A percentile compares a stretch with the other conserved stretches of the same genome.
Conservation (phyloP, 1,140 invertebrate genomes). For the Lepidurus apus region DNA sequence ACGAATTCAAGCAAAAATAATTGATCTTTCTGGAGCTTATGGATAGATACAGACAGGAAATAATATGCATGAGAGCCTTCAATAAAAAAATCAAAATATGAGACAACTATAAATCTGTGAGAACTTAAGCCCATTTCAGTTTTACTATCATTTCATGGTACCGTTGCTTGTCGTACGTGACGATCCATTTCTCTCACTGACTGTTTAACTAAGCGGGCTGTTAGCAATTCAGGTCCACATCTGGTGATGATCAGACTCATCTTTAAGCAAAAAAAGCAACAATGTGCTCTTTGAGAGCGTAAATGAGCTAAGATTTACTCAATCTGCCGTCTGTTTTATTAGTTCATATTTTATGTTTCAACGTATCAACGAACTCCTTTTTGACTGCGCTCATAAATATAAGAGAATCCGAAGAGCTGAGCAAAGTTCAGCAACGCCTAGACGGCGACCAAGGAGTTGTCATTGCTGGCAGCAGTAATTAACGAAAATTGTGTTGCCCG, state of each 20-base stretch:
- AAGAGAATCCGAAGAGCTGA: background rate
- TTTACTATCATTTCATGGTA: background rate
- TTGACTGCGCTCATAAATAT: background rate
- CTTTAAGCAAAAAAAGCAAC: background rate
- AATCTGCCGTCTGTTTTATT: background rate
- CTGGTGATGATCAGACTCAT: background rate
- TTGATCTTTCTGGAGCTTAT: too few species aligned
- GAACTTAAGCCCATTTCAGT: too few species aligned
- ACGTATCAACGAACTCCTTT: background rate
- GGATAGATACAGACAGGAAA: too few species aligned
- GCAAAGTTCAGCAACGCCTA: background rate
- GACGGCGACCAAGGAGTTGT: conserved; percentile 10
- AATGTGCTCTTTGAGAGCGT: background rate
- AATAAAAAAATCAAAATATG: too few species aligned
- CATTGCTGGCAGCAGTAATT: background rate
- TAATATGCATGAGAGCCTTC: too few species aligned
- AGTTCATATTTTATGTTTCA: background rate
- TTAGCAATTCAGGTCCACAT: background rate
- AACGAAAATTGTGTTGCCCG: background rate
- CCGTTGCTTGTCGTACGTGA: conserved; percentile 7
- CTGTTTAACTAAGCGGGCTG: too few species aligned
- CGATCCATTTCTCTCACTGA: background rate
- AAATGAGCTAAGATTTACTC: background rate
- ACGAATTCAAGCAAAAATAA: too few species aligned
- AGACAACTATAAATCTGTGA: too few species aligned